Evolutionary conservation across 2,888 invertebrate species (phyloP).

Genomic region (Gortyna flavago): DNA sequence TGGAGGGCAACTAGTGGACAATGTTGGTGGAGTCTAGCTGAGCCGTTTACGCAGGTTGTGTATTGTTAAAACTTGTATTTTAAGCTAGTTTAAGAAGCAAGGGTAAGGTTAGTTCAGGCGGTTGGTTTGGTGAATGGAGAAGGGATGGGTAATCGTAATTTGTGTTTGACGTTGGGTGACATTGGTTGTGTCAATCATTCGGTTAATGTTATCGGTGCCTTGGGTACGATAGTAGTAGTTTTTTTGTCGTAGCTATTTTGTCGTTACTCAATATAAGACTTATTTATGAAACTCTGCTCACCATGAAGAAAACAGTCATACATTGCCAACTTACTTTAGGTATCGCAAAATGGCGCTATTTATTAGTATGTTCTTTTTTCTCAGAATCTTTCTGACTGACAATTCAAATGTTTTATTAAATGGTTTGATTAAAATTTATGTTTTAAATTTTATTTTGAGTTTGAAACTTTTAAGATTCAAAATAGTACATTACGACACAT

Average conservation of each 20-base stretch:
- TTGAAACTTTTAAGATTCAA: too few relatives aligned
- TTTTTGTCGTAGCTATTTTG: neutral
- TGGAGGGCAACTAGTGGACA: constrained; percentile 73
- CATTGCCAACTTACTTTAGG: too few relatives aligned
- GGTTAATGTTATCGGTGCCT: too few relatives aligned
- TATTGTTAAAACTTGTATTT: constrained; percentile 38
- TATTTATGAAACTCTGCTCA: too few relatives aligned
- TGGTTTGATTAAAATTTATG: too few relatives aligned
- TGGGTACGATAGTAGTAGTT: neutral
- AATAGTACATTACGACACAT: too few relatives aligned
- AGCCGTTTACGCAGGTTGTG: constrained; percentile 9
- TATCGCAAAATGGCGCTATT: too few relatives aligned
- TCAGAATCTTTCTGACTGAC: too few relatives aligned
- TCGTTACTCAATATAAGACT: neutral
- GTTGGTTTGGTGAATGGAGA: neutral
- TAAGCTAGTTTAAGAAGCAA: constrained; percentile 13
- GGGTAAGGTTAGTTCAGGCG: constrained; percentile 21
- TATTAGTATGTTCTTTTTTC: too few relatives aligned
- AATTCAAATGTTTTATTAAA: too few relatives aligned
- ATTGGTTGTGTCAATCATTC: neutral
- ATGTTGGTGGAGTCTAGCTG: constrained; percentile 42
- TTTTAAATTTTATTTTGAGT: too few relatives aligned
- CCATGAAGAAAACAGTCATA: too few relatives aligned
- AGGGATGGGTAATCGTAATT: neutral
- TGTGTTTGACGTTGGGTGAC: neutral